Conservation (phyloP, 2,113 vertebrate genomes). For the Hemicordylus capensis region DNA sequence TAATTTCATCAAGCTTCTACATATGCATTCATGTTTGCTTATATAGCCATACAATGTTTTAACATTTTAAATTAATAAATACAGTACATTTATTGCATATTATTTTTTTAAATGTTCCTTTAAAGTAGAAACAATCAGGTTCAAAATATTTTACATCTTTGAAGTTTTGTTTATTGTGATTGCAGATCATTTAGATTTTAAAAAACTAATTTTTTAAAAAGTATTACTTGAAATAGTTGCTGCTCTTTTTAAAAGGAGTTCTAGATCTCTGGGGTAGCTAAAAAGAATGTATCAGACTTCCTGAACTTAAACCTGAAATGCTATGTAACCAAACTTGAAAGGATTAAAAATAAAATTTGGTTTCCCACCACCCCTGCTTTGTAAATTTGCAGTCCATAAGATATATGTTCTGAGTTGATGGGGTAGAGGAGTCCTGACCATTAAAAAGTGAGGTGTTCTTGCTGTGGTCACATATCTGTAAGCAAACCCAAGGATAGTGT, state of each 20-base stretch:
- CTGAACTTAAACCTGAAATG: not conserved
- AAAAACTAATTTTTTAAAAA: not conserved
- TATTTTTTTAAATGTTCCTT: slow-evolving; percentile 26
- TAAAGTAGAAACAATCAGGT: slow-evolving; percentile 4
- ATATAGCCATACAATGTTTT: not conserved
- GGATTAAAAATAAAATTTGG: not conserved
- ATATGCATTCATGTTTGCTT: slow-evolving; percentile 19
- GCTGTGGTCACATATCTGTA: slow-evolving; percentile 12
- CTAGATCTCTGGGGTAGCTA: not conserved
- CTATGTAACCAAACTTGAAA: not conserved
- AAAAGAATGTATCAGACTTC: not conserved
- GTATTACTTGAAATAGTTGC: not conserved
- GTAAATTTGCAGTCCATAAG: not conserved
- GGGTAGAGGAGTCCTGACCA: not conserved
- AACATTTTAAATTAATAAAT: not conserved
- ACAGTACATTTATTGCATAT: not conserved
- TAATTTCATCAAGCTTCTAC: slow-evolving; percentile 14
- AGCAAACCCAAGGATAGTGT: slow-evolving; percentile 24
- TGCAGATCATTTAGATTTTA: not conserved
- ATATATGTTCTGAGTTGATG: not conserved
- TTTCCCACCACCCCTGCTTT: not conserved
- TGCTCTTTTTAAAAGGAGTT: not conserved
- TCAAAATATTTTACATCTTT: slow-evolving; percentile 7
- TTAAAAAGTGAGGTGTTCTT: not conserved
- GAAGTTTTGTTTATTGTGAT: not conserved